These are phyloP conservation scores for Oxyteleia sp. DNA, from an alignment of 2,888 invertebrate genomes.

Conservation along the genomic window DNA sequence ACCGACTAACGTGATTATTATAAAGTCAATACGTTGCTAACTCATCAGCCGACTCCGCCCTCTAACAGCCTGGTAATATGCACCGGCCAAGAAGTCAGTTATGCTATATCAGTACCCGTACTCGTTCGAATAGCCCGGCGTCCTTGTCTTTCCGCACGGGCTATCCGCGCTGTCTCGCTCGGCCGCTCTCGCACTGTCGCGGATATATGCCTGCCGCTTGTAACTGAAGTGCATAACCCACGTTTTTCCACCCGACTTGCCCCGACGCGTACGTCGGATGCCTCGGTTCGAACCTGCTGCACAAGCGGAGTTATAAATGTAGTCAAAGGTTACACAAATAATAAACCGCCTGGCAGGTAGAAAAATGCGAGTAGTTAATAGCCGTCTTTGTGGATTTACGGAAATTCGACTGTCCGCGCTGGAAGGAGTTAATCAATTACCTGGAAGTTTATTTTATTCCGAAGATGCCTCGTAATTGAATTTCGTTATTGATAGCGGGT, in stretches of 20 bases:
- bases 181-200: conserved; percentile 57
- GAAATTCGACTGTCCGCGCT: conserved; percentile 42
- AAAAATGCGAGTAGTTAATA: conserved; percentile 41
- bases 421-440: conserved; percentile 45
- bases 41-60: conserved; percentile 87
- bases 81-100: conserved; percentile 86
- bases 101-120: conserved; percentile 82
- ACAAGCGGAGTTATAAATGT: conserved; percentile 47
- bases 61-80: conserved; percentile 87
- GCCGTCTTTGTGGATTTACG: conserved; percentile 54
- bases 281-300: conserved; percentile 31
- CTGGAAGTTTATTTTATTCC: not conserved
- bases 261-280: conserved; percentile 62
- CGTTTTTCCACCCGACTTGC: conserved; percentile 68
- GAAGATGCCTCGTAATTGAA: conserved; percentile 27
- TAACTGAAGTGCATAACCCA: conserved; percentile 55
- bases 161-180: conserved; percentile 29
- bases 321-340: conserved; percentile 71
- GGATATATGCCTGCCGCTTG: conserved; percentile 49
- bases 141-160: conserved; percentile 38
- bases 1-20: conserved; percentile 87
- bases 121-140: conserved; percentile 60
- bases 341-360: conserved; percentile 36
- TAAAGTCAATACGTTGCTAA: conserved; percentile 88
- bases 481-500: conserved; percentile 35